Conservation (phyloP, 2,113 vertebrate species). For the Oceanodroma tethys region DNA sequence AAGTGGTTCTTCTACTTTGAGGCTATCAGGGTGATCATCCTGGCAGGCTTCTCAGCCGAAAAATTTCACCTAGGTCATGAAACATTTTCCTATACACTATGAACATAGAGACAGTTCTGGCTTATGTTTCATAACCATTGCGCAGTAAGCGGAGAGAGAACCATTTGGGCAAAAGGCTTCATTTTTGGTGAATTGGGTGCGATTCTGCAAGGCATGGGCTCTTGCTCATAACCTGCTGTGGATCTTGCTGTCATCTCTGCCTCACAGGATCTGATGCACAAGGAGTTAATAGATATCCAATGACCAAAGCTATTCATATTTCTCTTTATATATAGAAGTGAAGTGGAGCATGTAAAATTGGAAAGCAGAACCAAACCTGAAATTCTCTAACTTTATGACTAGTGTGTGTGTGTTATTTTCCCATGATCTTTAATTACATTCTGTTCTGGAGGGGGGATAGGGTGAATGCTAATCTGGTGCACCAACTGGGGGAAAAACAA, state of each 20-base stretch:
- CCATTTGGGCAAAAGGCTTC: not conserved
- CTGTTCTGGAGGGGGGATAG: not conserved
- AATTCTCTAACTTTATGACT: conserved; percentile 35
- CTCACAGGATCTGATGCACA: not conserved
- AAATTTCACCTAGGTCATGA: not conserved
- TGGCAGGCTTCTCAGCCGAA: not conserved
- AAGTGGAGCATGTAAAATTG: conserved; percentile 19
- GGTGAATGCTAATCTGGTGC: conserved; percentile 19
- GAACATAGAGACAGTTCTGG: not conserved
- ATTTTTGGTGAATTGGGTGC: not conserved
- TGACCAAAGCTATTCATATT: conserved; percentile 2
- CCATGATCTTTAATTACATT: conserved; percentile 61
- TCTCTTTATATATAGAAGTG: not conserved
- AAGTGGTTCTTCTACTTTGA: not conserved
- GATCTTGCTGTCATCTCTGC: not conserved
- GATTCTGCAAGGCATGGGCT: not conserved
- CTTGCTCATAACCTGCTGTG: not conserved
- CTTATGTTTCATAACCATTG: not conserved
- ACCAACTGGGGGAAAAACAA: conserved; percentile 26
- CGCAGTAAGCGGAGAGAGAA: not conserved
- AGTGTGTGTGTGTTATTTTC: conserved; percentile 22
- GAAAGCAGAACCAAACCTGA: conserved; percentile 25
- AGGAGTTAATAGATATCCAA: conserved; percentile 25
- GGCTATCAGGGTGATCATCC: not conserved
- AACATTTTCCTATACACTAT: not conserved